Conservation (phyloP, 2,113 vertebrate species). For the Vombatus ursinus region DNA sequence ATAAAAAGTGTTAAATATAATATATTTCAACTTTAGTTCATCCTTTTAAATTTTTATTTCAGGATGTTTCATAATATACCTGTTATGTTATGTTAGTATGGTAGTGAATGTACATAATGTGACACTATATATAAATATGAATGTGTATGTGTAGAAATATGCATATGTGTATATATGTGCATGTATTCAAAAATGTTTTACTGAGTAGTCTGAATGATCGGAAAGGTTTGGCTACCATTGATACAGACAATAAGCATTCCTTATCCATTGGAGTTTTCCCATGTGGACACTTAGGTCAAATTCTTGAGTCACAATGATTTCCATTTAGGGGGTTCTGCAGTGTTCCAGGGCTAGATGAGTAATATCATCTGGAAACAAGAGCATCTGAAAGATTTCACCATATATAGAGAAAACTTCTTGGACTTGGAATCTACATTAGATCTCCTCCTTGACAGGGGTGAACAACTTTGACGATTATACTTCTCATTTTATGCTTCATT, state of each 20-base stretch:
- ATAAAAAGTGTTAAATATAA: not conserved
- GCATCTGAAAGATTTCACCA: not conserved
- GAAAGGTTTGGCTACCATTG: not conserved
- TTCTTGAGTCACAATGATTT: not conserved
- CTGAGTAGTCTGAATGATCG: not conserved
- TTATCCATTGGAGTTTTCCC: not conserved
- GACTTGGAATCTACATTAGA: not conserved
- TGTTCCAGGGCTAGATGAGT: not conserved
- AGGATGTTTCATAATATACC: too few relatives aligned
- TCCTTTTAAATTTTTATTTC: not conserved
- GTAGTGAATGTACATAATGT: not conserved
- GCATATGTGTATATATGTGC: not conserved
- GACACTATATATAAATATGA: not conserved
- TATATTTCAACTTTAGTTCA: not conserved
- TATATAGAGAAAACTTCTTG: not conserved
- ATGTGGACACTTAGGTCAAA: not conserved
- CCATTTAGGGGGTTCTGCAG: not conserved
- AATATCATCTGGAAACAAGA: not conserved
- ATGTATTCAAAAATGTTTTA: not conserved
- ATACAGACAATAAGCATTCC: not conserved
- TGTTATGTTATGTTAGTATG: not conserved
- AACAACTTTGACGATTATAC: not conserved
- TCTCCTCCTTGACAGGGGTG: not conserved
- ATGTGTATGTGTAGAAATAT: not conserved
- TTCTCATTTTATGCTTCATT: not conserved